These are phyloP conservation scores for Lasioglossum villosulum DNA, from an alignment of 2,888 invertebrate species.

Conservation along the genomic window DNA sequence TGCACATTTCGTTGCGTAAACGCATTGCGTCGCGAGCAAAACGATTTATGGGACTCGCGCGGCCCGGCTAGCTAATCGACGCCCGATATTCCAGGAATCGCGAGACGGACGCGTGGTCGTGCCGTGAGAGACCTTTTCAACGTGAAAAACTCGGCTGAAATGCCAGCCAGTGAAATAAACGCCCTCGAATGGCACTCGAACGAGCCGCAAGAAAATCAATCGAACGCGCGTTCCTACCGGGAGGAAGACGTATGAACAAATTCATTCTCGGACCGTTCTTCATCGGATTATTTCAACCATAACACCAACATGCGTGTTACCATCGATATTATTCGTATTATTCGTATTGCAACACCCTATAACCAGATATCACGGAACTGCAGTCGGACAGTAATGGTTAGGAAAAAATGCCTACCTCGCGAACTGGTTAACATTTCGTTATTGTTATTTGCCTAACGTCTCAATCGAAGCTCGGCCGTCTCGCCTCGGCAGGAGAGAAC, in stretches of 20 bases:
- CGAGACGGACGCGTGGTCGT: conserved; percentile 64
- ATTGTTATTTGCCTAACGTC: conserved; percentile 57
- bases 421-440: conserved; percentile 22
- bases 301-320: conserved; percentile 24
- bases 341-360: conserved; percentile 52
- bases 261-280: too few species aligned
- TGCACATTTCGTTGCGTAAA: conserved; percentile 69
- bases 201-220: conserved; percentile 19
- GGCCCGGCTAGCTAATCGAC: conserved; percentile 60
- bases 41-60: conserved; percentile 61
- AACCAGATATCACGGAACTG: conserved; percentile 33
- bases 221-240: not conserved
- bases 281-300: not conserved
- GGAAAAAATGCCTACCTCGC: conserved; percentile 13
- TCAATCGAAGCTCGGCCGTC: conserved; percentile 41
- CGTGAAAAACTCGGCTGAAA: conserved; percentile 47
- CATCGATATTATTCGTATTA: conserved; percentile 58
- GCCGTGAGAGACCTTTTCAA: conserved; percentile 58
- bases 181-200: conserved; percentile 20
- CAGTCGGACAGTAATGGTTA: not conserved
- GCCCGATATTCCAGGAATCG: conserved; percentile 73
- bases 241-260: not conserved
- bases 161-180: conserved; percentile 47
- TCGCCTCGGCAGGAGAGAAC: conserved; percentile 13
- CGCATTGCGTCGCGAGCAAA: conserved; percentile 64